Percentiles rank a stretch among this genome's conserved stretches.
phyloP scores from a whole-genome alignment of 1,140 invertebrate genomes.

The Drosophila carrolli region DNA sequence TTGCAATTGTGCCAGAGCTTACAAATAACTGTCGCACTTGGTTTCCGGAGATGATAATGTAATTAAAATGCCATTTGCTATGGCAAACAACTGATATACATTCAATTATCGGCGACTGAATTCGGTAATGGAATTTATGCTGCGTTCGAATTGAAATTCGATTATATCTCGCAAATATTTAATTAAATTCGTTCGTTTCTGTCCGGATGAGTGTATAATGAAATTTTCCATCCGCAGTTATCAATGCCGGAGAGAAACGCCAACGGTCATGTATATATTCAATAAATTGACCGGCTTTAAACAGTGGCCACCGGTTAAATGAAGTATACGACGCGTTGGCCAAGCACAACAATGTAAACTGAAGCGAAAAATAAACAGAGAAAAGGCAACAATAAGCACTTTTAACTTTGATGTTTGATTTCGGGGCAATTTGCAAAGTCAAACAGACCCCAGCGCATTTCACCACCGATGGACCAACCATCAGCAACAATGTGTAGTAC shows the following conservation, averaged over 20 bases:
- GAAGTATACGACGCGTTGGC: slow-evolving; percentile 43
- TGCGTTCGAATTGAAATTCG: slow-evolving; percentile 52
- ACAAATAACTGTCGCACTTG: slow-evolving; percentile 32
- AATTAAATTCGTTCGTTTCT: slow-evolving; percentile 41
- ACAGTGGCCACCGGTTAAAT: slow-evolving; percentile 31
- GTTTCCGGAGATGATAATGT: slow-evolving; percentile 38
- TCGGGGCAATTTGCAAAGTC: slow-evolving; percentile 56
- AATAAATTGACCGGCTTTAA: slow-evolving; percentile 28
- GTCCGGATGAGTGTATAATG: slow-evolving; percentile 25
- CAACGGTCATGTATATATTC: slow-evolving; percentile 24
- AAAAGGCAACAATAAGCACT: slow-evolving; percentile 54
- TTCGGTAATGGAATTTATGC: slow-evolving; percentile 51
- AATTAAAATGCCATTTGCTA: slow-evolving; percentile 59
- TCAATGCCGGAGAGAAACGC: background rate
- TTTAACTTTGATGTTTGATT: slow-evolving; percentile 65
- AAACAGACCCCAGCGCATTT: slow-evolving; percentile 40
- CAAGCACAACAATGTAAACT: slow-evolving; percentile 29
- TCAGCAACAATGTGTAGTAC: slow-evolving; percentile 48
- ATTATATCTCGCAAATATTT: slow-evolving; percentile 57
- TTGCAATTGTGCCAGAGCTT: slow-evolving; percentile 10
- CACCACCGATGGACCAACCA: slow-evolving; percentile 15
- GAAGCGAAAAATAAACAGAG: slow-evolving; percentile 48
- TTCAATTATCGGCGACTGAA: slow-evolving; percentile 49
- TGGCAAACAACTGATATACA: slow-evolving; percentile 47
- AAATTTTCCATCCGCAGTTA: slow-evolving; percentile 34